These are phyloP conservation scores for Meloidogyne exigua DNA, from an alignment of 1,140 invertebrate species.

Conservation along the genomic window DNA sequence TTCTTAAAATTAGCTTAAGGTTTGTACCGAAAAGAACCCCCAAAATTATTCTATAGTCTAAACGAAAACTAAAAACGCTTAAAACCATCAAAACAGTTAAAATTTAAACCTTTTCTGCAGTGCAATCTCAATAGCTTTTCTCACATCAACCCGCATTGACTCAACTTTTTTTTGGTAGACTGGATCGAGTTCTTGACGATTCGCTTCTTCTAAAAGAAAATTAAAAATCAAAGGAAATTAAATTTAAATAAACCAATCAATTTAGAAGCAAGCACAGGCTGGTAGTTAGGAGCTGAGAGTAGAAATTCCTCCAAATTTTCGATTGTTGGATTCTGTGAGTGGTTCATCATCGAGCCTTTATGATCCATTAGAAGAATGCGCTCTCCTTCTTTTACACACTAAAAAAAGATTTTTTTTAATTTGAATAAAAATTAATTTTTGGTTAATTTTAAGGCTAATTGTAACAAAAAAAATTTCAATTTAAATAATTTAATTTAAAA, in stretches of 20 bases:
- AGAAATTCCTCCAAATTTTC: constrained; percentile 15
- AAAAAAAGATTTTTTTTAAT: neutral
- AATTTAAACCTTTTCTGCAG: constrained; percentile 18
- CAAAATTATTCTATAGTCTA: no score
- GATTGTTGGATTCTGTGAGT: constrained; percentile 14
- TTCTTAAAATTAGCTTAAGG: no score
- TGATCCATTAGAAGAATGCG: constrained; percentile 25
- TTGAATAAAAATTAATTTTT: no score
- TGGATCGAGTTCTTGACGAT: neutral
- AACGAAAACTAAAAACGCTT: no score
- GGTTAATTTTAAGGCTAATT: no score
- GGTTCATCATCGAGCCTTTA: constrained; percentile 14
- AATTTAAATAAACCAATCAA: constrained; percentile 1
- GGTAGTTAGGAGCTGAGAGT: constrained; percentile 11
- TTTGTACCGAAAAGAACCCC: no score
- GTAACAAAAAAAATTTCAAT: no score
- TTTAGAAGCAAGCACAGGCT: constrained; percentile 9
- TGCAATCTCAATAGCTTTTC: constrained; percentile 10
- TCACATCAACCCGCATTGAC: constrained; percentile 12
- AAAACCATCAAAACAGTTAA: no score
- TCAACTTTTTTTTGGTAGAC: constrained; percentile 16
- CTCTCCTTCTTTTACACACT: constrained; percentile 23
- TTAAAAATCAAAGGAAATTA: neutral
- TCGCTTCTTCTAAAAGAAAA: constrained; percentile 5
- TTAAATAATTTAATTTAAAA: no score